These are phyloP conservation scores for Vidua macroura DNA, from an alignment of 2,113 vertebrate species.

Conservation along the genomic window DNA sequence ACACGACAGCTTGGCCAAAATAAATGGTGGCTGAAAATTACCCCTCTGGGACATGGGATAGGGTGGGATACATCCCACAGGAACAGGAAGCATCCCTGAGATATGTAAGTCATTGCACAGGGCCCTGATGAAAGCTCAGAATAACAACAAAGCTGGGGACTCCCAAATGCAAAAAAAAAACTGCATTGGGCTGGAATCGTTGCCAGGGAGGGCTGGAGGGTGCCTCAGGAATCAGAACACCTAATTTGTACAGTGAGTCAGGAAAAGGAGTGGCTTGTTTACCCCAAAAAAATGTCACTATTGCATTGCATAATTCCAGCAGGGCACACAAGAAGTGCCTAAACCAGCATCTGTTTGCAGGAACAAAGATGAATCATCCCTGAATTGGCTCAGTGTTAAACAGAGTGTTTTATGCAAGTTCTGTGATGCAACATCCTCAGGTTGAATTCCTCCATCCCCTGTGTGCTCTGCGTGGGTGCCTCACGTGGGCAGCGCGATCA, in stretches of 20 bases:
- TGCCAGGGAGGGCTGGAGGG: background rate
- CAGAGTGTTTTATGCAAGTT: background rate
- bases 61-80: background rate
- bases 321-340: constrained; percentile 10
- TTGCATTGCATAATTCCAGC: background rate
- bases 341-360: constrained; percentile 40
- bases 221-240: background rate
- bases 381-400: background rate
- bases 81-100: background rate
- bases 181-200: background rate
- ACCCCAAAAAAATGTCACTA: background rate
- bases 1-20: background rate
- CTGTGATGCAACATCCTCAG: constrained; percentile 10
- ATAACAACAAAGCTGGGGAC: background rate
- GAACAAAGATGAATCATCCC: constrained; percentile 40
- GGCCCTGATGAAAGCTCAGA: background rate
- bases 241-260: background rate
- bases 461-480: background rate
- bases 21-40: background rate
- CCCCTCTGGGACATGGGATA: background rate
- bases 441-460: background rate
- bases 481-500: rapidly evolving
- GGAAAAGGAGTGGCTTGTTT: constrained; percentile 42
- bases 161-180: background rate
- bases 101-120: background rate